Base-by-base conservation (phyloP, 2,113 vertebrate species). In the Melanerpes aurifrons region DNA sequence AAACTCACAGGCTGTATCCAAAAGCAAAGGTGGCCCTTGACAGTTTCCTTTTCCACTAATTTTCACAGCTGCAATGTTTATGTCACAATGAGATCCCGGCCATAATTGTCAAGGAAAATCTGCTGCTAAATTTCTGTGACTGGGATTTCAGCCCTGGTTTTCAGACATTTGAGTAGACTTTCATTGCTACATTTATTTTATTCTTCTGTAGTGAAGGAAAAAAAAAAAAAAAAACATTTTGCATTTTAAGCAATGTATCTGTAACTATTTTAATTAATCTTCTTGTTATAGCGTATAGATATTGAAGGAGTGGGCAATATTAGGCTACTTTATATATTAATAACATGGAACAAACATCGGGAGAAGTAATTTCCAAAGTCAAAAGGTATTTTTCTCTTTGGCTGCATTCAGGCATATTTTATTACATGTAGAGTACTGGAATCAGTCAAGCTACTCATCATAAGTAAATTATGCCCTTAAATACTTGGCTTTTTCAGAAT, bases 41-140 rank as follows among this genome's bases (percentile, higher is more conserved):
- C 1, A 7, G 13, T 64, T 83, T 88, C 12, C 12, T 45, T 82
- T 91, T 84, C 53, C 50, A 43, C 19, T 66, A 10, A 11, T 69
- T 82, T 94, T 72, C 50, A 79, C 40, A 73, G 32, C 15, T 89
- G n/a, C 43, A 72, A 24, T 78, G 70, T 78, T 78, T 89, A 79
- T 70, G 13, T 7, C 16, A 12, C 14, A 76, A 47, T 50, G 66
- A 93, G 86, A 90, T 45, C 47, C 17, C 19, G 86, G 19, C 1
- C 14, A 35, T 40, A 68, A 82, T n/a, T n/a, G 59, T 71, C 16
- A 56, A 56, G 66, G 43, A 53, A 84, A 86, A 2, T 3, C 7
- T 69, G 26, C 18, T 32, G 24, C 8, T 79, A 63, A 73, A 87
- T 71, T 87, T 86, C 80, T 63, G 16, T 62, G 4, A 2, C 59